Evolutionary conservation across 2,113 vertebrate genomes (phyloP).

Genomic region (Cygnus atratus): DNA sequence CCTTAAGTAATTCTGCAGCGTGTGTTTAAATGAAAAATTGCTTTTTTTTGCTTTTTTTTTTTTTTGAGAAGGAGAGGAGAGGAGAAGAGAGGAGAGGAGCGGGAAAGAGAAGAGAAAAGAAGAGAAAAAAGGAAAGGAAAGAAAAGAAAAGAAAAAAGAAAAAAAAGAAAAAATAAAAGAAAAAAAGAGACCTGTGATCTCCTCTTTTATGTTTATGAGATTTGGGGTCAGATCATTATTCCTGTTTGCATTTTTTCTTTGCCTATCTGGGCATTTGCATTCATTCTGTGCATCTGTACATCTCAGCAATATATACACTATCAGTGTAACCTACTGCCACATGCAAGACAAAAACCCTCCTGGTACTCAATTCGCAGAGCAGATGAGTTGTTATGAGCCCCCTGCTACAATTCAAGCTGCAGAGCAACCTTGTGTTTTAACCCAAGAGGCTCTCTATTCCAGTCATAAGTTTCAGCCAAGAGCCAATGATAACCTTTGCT

Average conservation of each 20-base stretch:
- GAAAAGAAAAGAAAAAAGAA: neutral
- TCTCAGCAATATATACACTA: neutral
- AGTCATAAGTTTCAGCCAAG: neutral
- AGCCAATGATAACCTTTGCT: neutral
- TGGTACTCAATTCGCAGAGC: neutral
- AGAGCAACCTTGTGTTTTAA: neutral
- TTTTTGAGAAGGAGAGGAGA: neutral
- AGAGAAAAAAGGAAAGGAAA: too few relatives aligned
- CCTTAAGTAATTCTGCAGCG: neutral
- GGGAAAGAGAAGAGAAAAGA: too few relatives aligned
- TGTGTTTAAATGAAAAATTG: neutral
- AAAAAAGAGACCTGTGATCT: too few relatives aligned
- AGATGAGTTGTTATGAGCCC: neutral
- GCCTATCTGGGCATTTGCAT: neutral
- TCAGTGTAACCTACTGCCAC: neutral
- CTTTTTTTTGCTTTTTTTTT: neutral
- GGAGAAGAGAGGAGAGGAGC: too few relatives aligned
- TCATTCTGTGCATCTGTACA: neutral
- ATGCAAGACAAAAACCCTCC: neutral
- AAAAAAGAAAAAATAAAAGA: too few relatives aligned
- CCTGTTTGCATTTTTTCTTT: neutral
- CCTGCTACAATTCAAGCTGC: neutral
- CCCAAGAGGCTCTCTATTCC: neutral
- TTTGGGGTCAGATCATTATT: neutral
- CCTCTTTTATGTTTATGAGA: neutral